Evolutionary conservation across 1,140 invertebrate genomes (phyloP), one percentile per base, ranked within the genome.

Genomic region (Globodera ellingtonae): DNA sequence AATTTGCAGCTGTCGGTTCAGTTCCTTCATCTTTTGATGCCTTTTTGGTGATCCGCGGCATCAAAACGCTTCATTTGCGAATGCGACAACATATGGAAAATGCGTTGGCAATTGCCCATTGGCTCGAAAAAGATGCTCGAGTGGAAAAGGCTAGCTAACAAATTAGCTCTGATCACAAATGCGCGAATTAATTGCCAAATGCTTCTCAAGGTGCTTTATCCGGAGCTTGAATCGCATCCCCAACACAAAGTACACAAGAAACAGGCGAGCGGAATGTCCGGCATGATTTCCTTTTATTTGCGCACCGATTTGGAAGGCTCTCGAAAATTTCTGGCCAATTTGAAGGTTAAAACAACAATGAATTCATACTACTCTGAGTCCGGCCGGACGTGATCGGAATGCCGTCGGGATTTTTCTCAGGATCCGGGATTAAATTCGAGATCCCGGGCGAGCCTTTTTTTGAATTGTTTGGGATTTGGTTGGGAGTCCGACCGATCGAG

Each of bases 21-120:
- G 93, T 98, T 5, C 96, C 97, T 13, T 96, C 96, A 0, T 95
- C 97, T 0, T 97, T 98, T 89, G 97, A 99, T 90, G 98, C 96
- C 89, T 95, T 93, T 88, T 90, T 97, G 87, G 95, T 98, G 0
- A 96, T 95, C 87, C 93, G 97, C 69, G 95, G 96, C 87, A 90
- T 99, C 66, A 98, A 98, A 90, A 99, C 97, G 0, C 90, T 98
- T 15, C 93, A 94, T 73, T 82, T 98, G 9, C 91, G 97, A 78
- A 98, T 99, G 97, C 92, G 94, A 84, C 92, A 93, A 86, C 96
- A 98, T 86, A 93, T 93, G 91, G 92, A 92, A 81, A 95, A 94
- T 90, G 93, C 92, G 5, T 84, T 96, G 5, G 91, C 90, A 15
- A 92, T 98, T 6, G 95, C 94, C 0, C 66, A 73, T 44, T 85